Evolutionary conservation across 2,888 invertebrate species (phyloP), one percentile per base, ranked within the genome.

Genomic region (Drosophila hamatofila): DNA sequence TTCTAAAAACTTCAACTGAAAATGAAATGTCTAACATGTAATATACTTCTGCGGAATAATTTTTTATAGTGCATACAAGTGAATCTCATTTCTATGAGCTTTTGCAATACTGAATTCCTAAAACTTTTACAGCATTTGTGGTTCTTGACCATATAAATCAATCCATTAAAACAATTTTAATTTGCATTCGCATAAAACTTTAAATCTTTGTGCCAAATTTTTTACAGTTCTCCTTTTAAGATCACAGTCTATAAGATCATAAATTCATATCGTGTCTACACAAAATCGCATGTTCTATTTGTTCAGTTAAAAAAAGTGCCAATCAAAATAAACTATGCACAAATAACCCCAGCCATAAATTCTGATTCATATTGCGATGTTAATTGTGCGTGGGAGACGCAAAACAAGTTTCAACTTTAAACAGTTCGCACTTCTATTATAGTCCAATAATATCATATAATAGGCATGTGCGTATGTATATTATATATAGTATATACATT

Each of bases 351-450:
- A 16, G 1, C 37, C 44, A 60, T 23, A 44, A 41, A 48, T 49
- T 49, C n/a, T 61, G 25, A 67, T 49, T 56, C 48, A 60, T 49
- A 55, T 44, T 44, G 8, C 23, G 39, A 51, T 80, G 77, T 21
- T 76, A 78, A 80, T 72, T 72, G 67, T 55, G 77, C 52, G 80
- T 78, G 77, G 77, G 81, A 76, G 71, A 5, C 54, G 51, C 1
- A 21, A 27, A 78, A 59, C 60, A 21, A 48, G 77, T 76, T 66
- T 56, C 51, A 66, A 25, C 41, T 49, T 44, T 46, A 57, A 57
- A 57, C 56, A 52, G 44, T 44, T 63, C 16, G 23, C 64, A 64
- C 68, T 65, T 60, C 30, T 37, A 49, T 58, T 70, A 37, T 25
- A 39, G 33, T 41, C 48, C 6, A 41, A 55, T 44, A 51, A 46